Percentiles rank a stretch among this genome's conserved stretches.
These are phyloP conservation scores for Piaya cayana DNA, from an alignment of 2,113 vertebrate species.

Conservation along the genomic window DNA sequence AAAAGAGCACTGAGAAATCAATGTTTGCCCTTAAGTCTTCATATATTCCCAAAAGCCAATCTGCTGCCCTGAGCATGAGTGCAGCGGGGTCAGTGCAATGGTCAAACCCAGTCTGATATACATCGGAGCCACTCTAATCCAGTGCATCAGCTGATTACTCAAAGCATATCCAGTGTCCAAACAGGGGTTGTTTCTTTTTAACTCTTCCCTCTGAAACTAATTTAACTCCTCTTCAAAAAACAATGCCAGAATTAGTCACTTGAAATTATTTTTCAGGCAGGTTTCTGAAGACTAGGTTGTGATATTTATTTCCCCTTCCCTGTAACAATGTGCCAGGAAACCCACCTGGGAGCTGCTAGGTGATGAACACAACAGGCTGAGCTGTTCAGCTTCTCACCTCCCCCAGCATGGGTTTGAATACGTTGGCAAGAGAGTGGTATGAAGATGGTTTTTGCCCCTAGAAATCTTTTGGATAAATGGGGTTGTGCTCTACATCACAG, in stretches of 20 bases:
- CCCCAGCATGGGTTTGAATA: not conserved
- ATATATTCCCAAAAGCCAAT: not conserved
- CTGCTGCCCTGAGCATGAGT: not conserved
- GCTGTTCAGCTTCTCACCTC: not conserved
- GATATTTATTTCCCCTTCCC: fast-evolving
- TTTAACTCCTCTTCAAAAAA: not conserved
- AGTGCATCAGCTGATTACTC: not conserved
- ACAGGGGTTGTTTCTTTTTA: not conserved
- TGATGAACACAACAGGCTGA: not conserved
- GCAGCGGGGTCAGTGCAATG: not conserved
- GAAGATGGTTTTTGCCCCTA: not conserved
- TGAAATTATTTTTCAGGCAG: not conserved
- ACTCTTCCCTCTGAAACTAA: not conserved
- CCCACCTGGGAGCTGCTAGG: fast-evolving
- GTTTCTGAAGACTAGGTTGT: not conserved
- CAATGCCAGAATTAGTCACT: not conserved
- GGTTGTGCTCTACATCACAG: not conserved
- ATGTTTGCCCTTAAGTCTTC: not conserved
- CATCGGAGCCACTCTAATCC: not conserved
- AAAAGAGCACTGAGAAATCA: not conserved
- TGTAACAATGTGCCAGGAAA: not conserved
- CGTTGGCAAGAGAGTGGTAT: not conserved
- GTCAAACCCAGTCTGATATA: not conserved
- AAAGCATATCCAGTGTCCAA: not conserved
- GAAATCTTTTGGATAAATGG: slow-evolving; percentile 24